Percentiles rank a stretch among this genome's conserved stretches.
Conservation (phyloP, 2,113 vertebrate genomes). For the Poecile atricapillus region DNA sequence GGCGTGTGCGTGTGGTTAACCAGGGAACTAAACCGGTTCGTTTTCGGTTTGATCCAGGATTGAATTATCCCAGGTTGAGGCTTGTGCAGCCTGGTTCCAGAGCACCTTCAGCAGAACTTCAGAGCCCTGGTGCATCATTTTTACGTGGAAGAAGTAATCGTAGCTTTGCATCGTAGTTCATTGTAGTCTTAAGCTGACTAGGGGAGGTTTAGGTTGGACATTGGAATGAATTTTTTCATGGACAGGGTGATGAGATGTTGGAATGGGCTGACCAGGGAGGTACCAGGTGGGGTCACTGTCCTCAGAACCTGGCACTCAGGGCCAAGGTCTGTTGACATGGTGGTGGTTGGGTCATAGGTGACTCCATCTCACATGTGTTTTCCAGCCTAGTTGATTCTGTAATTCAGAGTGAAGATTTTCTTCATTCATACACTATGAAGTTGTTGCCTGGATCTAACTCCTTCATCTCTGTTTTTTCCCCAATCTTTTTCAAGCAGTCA, state of each 20-base stretch:
- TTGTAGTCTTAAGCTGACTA: not conserved
- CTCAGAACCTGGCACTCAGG: not conserved
- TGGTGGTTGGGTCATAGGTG: not conserved
- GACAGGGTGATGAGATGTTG: not conserved
- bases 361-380: not conserved
- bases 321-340: not conserved
- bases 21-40: not conserved
- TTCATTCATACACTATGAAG: not conserved
- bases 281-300: not conserved
- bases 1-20: not conserved
- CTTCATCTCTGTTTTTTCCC: fast-evolving
- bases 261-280: not conserved
- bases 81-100: not conserved
- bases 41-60: fast-evolving
- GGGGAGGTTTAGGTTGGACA: not conserved
- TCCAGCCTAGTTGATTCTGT: not conserved
- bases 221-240: not conserved
- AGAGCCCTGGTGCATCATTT: not conserved
- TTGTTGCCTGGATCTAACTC: not conserved
- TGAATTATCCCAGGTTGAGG: not conserved
- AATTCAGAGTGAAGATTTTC: not conserved
- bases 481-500: not conserved
- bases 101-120: not conserved
- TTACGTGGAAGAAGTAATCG: not conserved
- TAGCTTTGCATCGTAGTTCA: fast-evolving